Conservation (phyloP, 2,888 invertebrate species). For the Elmis aenea region DNA sequence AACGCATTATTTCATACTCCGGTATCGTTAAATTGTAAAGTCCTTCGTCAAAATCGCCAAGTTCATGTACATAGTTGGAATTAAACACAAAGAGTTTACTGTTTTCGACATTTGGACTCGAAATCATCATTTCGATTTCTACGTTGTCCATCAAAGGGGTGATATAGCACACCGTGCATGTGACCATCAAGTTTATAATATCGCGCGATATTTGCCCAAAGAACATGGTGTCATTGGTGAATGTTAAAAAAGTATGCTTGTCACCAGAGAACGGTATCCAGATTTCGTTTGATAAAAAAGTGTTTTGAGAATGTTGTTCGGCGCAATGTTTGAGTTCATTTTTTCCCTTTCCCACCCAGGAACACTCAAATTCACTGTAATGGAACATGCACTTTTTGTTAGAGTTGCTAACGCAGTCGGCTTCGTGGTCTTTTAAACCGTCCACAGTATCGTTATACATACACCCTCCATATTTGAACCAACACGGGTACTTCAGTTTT, state of each 20-base stretch:
- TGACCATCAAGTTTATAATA: neutral
- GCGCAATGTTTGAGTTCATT: constrained; percentile 4
- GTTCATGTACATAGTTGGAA: neutral
- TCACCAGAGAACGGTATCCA: neutral
- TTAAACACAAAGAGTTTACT: neutral
- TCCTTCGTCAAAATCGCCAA: neutral
- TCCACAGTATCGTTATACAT: neutral
- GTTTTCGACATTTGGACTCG: neutral
- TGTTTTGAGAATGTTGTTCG: neutral
- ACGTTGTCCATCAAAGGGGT: neutral
- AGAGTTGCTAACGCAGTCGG: constrained; percentile 1
- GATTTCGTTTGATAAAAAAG: neutral
- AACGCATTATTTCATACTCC: neutral
- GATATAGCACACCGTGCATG: neutral
- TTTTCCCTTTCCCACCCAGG: constrained; percentile 4
- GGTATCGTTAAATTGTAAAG: neutral
- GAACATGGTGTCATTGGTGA: neutral
- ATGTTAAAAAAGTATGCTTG: constrained; percentile 3
- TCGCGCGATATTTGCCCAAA: neutral
- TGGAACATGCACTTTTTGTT: constrained; percentile 1
- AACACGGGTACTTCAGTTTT: neutral
- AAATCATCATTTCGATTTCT: neutral
- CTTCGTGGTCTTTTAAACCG: constrained; percentile 1
- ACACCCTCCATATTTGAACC: constrained; percentile 6
- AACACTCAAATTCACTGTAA: constrained; percentile 3